A percentile compares a stretch with the other conserved stretches of the same genome.
Conservation (phyloP, 2,888 invertebrate genomes). For the Tipula lateralis region DNA sequence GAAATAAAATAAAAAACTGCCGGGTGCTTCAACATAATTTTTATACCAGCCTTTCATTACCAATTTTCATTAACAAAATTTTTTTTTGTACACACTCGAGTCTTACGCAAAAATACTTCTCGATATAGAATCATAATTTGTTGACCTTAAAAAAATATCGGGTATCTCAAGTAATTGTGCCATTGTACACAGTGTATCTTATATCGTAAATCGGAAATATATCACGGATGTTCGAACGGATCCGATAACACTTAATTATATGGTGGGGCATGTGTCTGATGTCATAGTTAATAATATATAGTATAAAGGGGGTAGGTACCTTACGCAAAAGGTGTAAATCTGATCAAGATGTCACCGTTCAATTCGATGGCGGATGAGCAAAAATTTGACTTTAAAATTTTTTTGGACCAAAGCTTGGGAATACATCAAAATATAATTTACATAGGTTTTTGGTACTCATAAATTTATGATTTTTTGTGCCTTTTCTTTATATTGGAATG, state of each 20-base stretch:
- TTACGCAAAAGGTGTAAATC: neutral
- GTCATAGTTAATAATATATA: no score
- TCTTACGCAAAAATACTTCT: neutral
- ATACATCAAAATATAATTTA: neutral
- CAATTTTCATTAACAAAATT: slow-evolving; percentile 15
- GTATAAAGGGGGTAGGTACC: neutral
- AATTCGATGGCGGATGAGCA: neutral
- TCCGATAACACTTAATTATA: neutral
- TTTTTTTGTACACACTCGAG: neutral
- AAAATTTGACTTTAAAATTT: slow-evolving; percentile 20
- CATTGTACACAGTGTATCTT: no score
- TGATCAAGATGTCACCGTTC: neutral
- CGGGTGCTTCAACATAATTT: slow-evolving; percentile 28
- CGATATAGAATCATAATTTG: neutral
- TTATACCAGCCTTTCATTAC: slow-evolving; percentile 12
- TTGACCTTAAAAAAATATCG: neutral
- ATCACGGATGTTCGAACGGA: neutral
- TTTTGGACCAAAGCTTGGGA: neutral
- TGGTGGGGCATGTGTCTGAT: neutral
- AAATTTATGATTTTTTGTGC: slow-evolving; percentile 11
- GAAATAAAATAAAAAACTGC: slow-evolving; percentile 20
- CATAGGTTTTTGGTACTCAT: neutral
- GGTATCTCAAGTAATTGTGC: neutral
- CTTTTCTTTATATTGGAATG: neutral
- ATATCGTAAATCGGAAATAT: neutral